These are phyloP conservation scores for Eutolmus rufibarbis DNA, from an alignment of 2,888 invertebrate genomes.

Conservation along the genomic window DNA sequence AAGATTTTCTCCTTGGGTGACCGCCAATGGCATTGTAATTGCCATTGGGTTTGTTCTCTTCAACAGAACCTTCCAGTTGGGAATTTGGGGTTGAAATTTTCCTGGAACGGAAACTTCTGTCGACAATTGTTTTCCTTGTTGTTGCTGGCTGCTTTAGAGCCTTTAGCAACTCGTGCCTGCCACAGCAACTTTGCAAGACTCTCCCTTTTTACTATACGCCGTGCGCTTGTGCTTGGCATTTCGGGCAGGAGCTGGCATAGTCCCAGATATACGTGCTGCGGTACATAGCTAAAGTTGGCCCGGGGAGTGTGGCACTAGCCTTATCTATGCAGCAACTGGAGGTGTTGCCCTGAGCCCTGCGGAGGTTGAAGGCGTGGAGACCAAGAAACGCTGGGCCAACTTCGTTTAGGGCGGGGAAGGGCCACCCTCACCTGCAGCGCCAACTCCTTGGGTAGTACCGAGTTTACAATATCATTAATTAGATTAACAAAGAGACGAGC, in stretches of 20 bases:
- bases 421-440: not conserved
- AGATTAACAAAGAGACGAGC: not conserved
- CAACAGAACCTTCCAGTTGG: slow-evolving; percentile 13
- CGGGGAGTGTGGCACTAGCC: not conserved
- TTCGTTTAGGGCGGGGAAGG: not conserved
- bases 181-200: not conserved
- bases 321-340: not conserved
- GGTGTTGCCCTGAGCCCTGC: not conserved
- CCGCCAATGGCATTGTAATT: slow-evolving; percentile 50
- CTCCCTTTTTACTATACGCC: slow-evolving; percentile 19
- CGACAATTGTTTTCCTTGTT: slow-evolving; percentile 36
- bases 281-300: not conserved
- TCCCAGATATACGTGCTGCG: not conserved
- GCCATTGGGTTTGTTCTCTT: slow-evolving; percentile 19
- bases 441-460: not conserved
- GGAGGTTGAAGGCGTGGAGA: slow-evolving; percentile 7
- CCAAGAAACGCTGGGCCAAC: not conserved
- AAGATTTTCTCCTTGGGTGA: slow-evolving; percentile 50
- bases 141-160: slow-evolving; percentile 17
- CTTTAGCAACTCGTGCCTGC: not conserved
- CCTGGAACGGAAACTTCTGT: slow-evolving; percentile 31
- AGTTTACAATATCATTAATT: slow-evolving; percentile 36
- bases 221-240: slow-evolving; percentile 28
- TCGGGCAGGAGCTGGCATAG: not conserved
- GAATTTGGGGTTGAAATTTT: slow-evolving; percentile 35